Percentiles rank a stretch among this genome's conserved stretches.
Evolutionary conservation across 2,113 vertebrate genomes (phyloP).

Genomic region (Paradisaea rubra): DNA sequence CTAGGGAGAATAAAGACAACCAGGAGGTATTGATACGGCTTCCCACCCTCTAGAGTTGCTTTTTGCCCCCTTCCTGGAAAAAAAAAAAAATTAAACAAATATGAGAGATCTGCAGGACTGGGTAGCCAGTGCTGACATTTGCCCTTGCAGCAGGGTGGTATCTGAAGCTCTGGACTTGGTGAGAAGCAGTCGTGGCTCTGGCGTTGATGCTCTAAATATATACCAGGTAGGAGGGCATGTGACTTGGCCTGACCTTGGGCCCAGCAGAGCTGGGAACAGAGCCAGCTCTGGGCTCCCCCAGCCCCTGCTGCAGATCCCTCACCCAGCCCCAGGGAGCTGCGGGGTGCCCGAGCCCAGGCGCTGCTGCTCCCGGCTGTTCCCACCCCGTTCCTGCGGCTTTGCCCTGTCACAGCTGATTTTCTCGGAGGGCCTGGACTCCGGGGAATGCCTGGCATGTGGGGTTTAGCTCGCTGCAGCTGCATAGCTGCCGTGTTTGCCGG

Average conservation of each 20-base stretch:
- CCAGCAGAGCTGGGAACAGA: background rate
- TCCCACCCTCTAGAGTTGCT: background rate
- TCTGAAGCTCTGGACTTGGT: background rate
- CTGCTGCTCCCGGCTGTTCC: background rate
- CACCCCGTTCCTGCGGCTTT: accelerated
- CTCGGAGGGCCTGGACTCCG: accelerated
- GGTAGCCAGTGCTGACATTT: background rate
- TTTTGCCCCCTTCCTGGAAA: background rate
- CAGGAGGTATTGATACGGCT: background rate
- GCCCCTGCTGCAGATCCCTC: background rate
- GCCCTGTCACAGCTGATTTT: background rate
- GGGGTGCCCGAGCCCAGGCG: accelerated
- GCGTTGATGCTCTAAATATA: background rate
- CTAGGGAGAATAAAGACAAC: background rate
- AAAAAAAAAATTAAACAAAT: background rate
- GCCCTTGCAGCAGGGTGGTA: too few relatives aligned
- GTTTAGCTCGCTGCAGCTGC: background rate
- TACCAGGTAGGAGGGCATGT: background rate
- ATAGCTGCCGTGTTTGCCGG: background rate
- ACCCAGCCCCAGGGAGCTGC: background rate
- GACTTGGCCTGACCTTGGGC: background rate
- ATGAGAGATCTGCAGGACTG: too few relatives aligned
- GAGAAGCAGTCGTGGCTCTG: background rate
- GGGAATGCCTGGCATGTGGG: background rate
- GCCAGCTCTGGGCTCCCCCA: background rate